Percentiles rank a stretch among this genome's conserved stretches.
phyloP scores from a whole-genome alignment of 1,140 invertebrate genomes.

The Caenorhabditis tropicalis region DNA sequence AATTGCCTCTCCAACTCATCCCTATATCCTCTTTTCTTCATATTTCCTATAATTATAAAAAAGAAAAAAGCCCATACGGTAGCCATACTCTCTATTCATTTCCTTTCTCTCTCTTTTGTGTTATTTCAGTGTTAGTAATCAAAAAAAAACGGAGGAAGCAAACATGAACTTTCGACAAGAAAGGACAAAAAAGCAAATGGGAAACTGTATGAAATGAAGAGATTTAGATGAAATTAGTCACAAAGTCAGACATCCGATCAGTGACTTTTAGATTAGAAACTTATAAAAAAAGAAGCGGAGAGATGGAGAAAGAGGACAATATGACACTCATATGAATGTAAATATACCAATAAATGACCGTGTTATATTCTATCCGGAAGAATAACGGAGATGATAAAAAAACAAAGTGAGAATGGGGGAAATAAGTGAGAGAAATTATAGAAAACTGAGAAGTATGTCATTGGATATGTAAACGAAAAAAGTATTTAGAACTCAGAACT shows the following conservation, averaged over 20 bases:
- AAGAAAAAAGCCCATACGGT: neutral
- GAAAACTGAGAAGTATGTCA: neutral
- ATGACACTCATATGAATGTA: conserved; percentile 32
- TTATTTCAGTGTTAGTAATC: conserved; percentile 20
- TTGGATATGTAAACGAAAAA: neutral
- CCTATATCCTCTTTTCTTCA: neutral
- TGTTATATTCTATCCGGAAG: neutral
- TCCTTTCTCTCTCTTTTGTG: neutral
- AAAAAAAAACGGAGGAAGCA: neutral
- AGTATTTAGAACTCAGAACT: too few relatives aligned
- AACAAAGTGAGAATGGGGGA: neutral
- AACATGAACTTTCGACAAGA: conserved; percentile 11
- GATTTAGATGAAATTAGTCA: conserved; percentile 15
- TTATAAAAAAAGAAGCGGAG: neutral
- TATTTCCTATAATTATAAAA: neutral
- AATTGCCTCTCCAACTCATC: neutral
- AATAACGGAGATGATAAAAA: neutral
- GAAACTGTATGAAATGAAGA: neutral
- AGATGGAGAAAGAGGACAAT: neutral
- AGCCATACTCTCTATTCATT: neutral
- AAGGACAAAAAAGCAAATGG: neutral
- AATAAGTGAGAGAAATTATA: neutral
- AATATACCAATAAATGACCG: neutral
- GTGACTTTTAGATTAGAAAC: conserved; percentile 29
- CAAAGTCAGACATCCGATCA: conserved; percentile 37